phyloP scores from a whole-genome alignment of 2,113 vertebrate species.

The Callorhinus ursinus region DNA sequence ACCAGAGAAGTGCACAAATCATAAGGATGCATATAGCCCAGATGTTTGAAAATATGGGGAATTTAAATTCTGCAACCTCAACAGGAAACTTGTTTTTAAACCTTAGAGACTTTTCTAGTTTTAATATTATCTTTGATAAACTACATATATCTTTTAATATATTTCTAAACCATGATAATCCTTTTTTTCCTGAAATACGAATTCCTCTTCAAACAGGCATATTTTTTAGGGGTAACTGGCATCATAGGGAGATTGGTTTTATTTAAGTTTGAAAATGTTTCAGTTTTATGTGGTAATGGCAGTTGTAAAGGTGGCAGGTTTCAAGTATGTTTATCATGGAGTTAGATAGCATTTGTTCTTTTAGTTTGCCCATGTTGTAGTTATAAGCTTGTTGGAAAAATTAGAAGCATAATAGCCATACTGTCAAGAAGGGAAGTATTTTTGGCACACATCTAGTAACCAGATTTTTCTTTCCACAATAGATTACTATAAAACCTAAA shows the following conservation, averaged over 20 bases:
- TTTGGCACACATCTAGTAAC: not conserved
- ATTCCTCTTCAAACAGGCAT: not conserved
- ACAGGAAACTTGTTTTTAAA: conserved; percentile 22
- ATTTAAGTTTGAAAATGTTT: not conserved
- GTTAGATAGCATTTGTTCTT: not conserved
- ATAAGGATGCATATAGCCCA: not conserved
- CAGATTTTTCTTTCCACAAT: not conserved
- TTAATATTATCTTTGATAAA: conserved; percentile 25
- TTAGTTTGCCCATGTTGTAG: not conserved
- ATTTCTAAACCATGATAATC: not conserved
- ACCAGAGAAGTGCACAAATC: not conserved
- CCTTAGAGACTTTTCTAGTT: not conserved
- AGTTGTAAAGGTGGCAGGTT: not conserved
- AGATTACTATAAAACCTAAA: not conserved
- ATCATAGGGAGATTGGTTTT: not conserved
- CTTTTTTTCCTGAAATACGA: not conserved
- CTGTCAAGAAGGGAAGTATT: not conserved
- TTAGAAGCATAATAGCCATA: not conserved
- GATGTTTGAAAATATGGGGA: not conserved
- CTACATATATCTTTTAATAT: not conserved
- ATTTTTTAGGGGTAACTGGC: not conserved
- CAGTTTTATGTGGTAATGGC: not conserved
- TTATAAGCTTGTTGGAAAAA: not conserved
- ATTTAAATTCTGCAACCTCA: not conserved
- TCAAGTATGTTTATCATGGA: not conserved